Base-by-base conservation (phyloP, 2,113 vertebrate species). In the Cercocebus atys region DNA sequence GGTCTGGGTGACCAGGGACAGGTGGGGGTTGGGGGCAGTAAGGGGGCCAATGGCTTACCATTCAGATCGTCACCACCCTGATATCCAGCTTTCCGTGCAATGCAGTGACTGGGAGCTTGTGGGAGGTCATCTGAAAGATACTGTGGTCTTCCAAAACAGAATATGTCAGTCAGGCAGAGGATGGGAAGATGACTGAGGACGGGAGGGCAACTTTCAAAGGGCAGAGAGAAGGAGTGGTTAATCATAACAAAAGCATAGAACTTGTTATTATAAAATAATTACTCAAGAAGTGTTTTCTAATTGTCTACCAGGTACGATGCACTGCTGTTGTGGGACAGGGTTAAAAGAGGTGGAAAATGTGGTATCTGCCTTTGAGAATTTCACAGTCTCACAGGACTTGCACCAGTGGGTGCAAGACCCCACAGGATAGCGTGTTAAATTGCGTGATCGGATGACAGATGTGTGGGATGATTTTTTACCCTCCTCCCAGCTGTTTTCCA, bases 51-150 rank as follows among this genome's bases (percentile, higher is more conserved):
- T 8, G 22, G 18, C 9, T 17, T 35, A 11, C 40, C 30, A 0
- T 16, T 59, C 45, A 75, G 40, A 57, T 55, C n/a, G 64, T 68
- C 4, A 0, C 4, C 3, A 22, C 35, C 20, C 50, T 89, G 82
- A 27, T 16, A 10, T 45, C 30, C 2, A 13, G 25, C 84, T 72
- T 40, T 68, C 38, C 7, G 0, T 1, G 18, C 0, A 0, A 14
- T 22, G 16, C 20, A 9, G 35, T 13, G 52, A 11, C 35, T 20
- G 95, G 57, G 23, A 40, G 20, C 27, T 22, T 50, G 30, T 2
- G 12, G 61, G 75, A 55, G 43, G 17, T 45, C 38, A 3, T 57
- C 64, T 84, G 84, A 47, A 52, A 57, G 23, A 40, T 32, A 11
- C 13, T 10, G 55, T 79, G 68, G 22, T 52, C 50, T 93, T 93